These are phyloP conservation scores for Thalpophila matura DNA, from an alignment of 2,888 invertebrate genomes.

Conservation along the genomic window DNA sequence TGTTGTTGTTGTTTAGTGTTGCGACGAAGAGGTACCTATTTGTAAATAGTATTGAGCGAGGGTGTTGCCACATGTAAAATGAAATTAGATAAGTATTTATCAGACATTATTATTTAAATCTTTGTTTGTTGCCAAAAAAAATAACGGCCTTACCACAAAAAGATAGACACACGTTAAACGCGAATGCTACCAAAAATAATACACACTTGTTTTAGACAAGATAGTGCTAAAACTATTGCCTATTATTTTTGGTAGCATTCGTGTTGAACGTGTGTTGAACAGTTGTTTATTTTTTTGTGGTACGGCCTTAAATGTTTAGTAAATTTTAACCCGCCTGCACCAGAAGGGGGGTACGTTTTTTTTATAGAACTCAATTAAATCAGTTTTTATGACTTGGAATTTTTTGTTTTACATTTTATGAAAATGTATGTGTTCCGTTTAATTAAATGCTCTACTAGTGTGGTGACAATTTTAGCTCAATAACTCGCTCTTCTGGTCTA, in stretches of 20 bases:
- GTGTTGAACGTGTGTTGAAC: too few relatives aligned
- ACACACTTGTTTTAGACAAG: too few relatives aligned
- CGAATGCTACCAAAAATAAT: too few relatives aligned
- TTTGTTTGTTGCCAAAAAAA: constrained; percentile 7
- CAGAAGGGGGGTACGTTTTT: too few relatives aligned
- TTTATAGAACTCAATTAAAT: too few relatives aligned
- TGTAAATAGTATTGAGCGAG: constrained; percentile 33
- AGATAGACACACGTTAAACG: too few relatives aligned
- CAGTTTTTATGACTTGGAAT: too few relatives aligned
- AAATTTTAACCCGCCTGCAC: too few relatives aligned
- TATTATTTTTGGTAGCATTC: too few relatives aligned
- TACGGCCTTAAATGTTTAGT: too few relatives aligned
- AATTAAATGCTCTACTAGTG: not conserved
- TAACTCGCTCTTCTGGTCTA: constrained; percentile 39
- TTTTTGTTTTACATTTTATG: not conserved
- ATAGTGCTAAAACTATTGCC: too few relatives aligned
- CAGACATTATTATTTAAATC: not conserved
- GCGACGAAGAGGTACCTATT: not conserved
- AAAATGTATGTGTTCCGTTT: not conserved
- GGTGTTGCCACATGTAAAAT: constrained; percentile 22
- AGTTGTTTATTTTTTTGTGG: too few relatives aligned
- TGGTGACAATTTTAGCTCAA: constrained; percentile 39
- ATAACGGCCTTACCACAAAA: not conserved
- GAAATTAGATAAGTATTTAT: not conserved
- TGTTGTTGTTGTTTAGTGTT: constrained; percentile 23